Conservation (phyloP, 2,113 vertebrate genomes). For the Taurulus bubalis region DNA sequence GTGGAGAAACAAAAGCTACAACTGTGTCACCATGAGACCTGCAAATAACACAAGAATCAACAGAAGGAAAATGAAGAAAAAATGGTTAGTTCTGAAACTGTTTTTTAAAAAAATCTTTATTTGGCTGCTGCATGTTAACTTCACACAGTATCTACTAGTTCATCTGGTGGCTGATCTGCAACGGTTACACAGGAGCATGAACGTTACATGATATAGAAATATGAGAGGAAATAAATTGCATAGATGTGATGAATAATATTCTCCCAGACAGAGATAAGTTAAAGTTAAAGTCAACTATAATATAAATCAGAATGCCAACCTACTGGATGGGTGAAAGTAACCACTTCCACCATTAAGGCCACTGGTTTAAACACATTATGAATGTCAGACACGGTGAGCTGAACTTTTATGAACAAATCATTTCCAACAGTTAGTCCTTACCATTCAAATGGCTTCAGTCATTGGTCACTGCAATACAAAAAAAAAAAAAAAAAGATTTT, state of each 20-base stretch:
- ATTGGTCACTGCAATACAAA: not conserved
- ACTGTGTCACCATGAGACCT: no score
- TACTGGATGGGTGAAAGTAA: not conserved
- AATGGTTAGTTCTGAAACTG: not conserved
- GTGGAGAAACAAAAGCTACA: not conserved
- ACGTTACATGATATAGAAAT: not conserved
- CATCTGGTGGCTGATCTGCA: not conserved
- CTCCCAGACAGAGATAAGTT: not conserved
- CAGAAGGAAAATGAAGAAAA: not conserved
- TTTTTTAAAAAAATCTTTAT: slow-evolving; percentile 18
- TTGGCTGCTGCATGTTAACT: slow-evolving; percentile 1
- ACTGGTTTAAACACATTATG: not conserved
- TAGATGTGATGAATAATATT: slow-evolving; percentile 18
- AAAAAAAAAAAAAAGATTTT: not conserved
- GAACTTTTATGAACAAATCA: not conserved
- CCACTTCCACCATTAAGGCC: not conserved
- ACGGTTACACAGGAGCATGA: not conserved
- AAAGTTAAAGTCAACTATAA: not conserved
- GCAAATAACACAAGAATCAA: not conserved
- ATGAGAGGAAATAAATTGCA: slow-evolving; percentile 29
- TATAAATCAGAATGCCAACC: not conserved
- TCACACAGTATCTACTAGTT: not conserved
- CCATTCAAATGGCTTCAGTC: not conserved
- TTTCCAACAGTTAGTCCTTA: not conserved
- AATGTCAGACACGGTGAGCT: not conserved